phyloP scores from a whole-genome alignment of 2,888 invertebrate genomes.

The Saturnia pavonia region DNA sequence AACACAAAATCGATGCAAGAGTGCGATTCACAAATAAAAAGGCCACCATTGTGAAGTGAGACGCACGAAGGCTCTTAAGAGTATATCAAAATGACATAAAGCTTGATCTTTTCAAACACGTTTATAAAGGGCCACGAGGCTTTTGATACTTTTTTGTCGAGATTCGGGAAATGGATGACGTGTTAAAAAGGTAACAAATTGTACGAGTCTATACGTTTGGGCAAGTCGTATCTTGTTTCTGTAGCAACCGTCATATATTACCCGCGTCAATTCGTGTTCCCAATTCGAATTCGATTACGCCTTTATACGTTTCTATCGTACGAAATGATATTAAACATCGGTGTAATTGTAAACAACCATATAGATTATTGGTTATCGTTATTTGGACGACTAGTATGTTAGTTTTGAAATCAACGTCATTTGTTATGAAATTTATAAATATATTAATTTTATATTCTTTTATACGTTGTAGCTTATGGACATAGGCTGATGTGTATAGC shows the following conservation, averaged over 20 bases:
- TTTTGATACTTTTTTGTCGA: conserved; percentile 42
- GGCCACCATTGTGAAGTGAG: conserved; percentile 60
- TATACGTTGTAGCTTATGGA: neutral
- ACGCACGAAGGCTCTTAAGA: conserved; percentile 70
- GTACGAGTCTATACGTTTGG: conserved; percentile 42
- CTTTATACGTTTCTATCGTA: conserved; percentile 22
- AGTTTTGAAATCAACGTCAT: neutral
- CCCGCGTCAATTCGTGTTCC: conserved; percentile 52
- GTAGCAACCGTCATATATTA: conserved; percentile 61
- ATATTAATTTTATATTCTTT: neutral
- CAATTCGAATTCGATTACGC: conserved; percentile 43
- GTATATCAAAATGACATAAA: conserved; percentile 82
- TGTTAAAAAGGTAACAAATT: conserved; percentile 79
- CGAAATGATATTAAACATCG: conserved; percentile 14
- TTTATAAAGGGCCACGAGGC: conserved; percentile 74
- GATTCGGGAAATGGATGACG: conserved; percentile 76
- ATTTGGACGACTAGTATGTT: neutral
- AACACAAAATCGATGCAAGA: conserved; percentile 63
- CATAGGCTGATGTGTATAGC: too few relatives aligned
- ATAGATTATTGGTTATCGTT: neutral
- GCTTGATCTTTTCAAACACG: conserved; percentile 71
- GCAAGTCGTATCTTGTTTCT: conserved; percentile 53
- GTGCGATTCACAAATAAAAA: conserved; percentile 65
- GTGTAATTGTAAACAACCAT: neutral
- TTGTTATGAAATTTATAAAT: neutral